phyloP scores from a whole-genome alignment of 2,888 invertebrate species.

The Athetis lepigone region DNA sequence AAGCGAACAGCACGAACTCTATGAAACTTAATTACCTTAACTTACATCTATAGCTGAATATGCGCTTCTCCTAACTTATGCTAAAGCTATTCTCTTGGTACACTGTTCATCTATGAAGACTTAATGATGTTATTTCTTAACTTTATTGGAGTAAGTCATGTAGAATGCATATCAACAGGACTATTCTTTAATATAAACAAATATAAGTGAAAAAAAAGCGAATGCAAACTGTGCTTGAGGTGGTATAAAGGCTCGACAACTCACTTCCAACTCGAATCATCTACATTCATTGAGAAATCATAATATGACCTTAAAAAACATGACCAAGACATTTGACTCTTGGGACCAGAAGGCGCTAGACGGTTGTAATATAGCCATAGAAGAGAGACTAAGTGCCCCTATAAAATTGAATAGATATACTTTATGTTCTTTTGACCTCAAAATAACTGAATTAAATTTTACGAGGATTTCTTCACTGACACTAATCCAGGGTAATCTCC shows the following conservation, averaged over 20 bases:
- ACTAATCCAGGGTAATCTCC: constrained; percentile 41
- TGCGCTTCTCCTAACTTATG: neutral
- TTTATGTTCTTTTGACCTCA: constrained; percentile 15
- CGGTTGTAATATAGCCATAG: neutral
- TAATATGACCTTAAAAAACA: neutral
- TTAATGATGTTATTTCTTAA: neutral
- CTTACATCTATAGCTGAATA: no score
- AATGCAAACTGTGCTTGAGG: no score
- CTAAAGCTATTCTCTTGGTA: no score
- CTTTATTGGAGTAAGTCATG: neutral
- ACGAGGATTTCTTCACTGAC: constrained; percentile 30
- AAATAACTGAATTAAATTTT: constrained; percentile 27
- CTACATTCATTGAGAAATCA: no score
- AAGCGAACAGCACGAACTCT: neutral
- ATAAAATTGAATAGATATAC: constrained; percentile 8
- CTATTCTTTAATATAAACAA: no score
- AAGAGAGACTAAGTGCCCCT: neutral
- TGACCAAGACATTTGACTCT: neutral
- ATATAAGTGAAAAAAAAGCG: no score
- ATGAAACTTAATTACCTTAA: no score
- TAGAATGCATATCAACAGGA: no score
- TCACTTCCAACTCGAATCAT: no score
- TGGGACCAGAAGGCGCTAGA: neutral
- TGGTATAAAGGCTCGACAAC: no score
- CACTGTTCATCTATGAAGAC: neutral